Conservation (phyloP, 2,888 invertebrate genomes). For the Synergus itoensis region DNA sequence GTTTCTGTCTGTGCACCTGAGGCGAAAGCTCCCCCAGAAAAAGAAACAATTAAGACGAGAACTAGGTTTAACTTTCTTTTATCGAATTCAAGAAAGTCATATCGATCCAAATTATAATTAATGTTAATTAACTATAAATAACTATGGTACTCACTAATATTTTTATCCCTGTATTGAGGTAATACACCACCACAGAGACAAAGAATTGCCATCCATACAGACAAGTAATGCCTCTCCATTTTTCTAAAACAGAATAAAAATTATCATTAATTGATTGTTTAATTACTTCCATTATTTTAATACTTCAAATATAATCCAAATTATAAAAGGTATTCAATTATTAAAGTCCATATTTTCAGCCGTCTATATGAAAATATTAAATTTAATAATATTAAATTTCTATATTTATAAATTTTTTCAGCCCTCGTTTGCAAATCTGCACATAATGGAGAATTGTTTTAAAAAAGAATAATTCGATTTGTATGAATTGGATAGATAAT, state of each 20-base stretch:
- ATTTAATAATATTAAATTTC: too few relatives aligned
- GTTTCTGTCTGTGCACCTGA: constrained; percentile 46
- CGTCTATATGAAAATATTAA: too few relatives aligned
- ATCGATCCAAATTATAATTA: neutral
- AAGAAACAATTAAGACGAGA: neutral
- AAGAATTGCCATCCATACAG: constrained; percentile 44
- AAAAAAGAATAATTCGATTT: neutral
- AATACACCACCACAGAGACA: constrained; percentile 59
- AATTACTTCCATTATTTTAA: neutral
- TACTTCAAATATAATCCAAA: too few relatives aligned
- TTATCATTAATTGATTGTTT: neutral
- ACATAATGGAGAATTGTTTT: too few relatives aligned
- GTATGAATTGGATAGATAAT: neutral
- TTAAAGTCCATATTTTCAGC: too few relatives aligned
- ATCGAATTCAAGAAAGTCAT: neutral
- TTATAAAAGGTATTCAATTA: too few relatives aligned
- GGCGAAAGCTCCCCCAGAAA: neutral
- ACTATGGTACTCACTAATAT: constrained; percentile 64
- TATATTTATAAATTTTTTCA: too few relatives aligned
- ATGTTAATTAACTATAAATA: neutral
- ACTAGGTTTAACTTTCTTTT: neutral
- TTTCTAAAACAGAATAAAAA: neutral
- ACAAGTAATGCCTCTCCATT: neutral
- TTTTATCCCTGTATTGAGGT: constrained; percentile 68
- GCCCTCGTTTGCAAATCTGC: neutral